Percentiles rank a stretch among this genome's conserved stretches.
These are phyloP conservation scores for Coluber constrictor DNA, from an alignment of 2,797 vertebrate genomes.

Conservation along the genomic window DNA sequence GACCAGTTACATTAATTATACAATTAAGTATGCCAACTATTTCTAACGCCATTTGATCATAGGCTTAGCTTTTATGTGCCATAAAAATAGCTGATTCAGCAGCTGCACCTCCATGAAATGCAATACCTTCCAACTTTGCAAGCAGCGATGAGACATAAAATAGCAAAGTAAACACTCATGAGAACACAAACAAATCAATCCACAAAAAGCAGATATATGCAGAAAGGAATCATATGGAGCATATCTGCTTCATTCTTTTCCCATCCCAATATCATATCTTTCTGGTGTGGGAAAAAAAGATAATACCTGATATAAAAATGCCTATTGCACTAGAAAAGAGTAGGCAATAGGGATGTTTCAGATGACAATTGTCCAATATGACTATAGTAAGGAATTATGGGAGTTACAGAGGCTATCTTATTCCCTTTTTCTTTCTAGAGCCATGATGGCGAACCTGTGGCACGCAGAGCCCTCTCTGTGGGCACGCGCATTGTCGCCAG, in stretches of 20 bases:
- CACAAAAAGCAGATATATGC: not conserved
- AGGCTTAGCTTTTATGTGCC: not conserved
- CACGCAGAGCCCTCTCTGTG: no score
- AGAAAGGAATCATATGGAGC: not conserved
- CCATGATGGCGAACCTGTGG: no score
- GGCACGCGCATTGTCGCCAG: no score
- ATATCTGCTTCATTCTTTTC: not conserved
- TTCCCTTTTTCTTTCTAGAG: not conserved
- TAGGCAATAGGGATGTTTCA: not conserved
- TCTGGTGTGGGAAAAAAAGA: not conserved
- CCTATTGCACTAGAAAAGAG: not conserved
- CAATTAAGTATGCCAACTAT: not conserved
- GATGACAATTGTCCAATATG: not conserved
- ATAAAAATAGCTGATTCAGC: not conserved
- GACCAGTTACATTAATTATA: constrained; percentile 6
- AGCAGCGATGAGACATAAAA: not conserved
- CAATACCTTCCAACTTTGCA: not conserved
- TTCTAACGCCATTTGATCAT: not conserved
- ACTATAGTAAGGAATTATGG: not conserved
- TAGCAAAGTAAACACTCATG: not conserved
- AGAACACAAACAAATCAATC: not conserved
- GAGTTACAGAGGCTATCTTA: not conserved
- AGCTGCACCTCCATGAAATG: not conserved
- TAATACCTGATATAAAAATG: not conserved
- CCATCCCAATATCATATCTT: not conserved